phyloP scores from a whole-genome alignment of 2,888 invertebrate species.

The Esperia sulphurella region DNA sequence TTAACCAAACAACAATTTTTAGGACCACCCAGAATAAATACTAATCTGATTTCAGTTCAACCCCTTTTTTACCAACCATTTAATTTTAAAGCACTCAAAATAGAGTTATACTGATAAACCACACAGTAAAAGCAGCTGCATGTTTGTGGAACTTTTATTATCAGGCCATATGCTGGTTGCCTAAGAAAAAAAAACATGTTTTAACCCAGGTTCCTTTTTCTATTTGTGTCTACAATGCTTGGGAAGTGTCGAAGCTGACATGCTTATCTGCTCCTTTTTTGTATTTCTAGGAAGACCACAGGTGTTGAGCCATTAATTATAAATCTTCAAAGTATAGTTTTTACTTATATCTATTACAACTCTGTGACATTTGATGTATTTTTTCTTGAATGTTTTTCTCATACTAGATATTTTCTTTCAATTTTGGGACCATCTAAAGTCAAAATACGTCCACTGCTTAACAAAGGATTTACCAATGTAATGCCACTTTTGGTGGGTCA shows the following conservation, averaged over 20 bases:
- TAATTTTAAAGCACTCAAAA: slow-evolving; percentile 13
- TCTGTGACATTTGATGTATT: no score
- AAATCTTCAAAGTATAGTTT: not conserved
- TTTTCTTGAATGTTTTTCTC: no score
- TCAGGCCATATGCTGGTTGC: slow-evolving; percentile 10
- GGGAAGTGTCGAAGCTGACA: slow-evolving; percentile 9
- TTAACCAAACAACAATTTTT: not conserved
- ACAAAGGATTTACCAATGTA: no score
- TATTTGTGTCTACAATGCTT: slow-evolving; percentile 9
- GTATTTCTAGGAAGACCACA: not conserved
- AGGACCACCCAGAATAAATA: slow-evolving; percentile 7
- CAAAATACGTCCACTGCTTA: no score
- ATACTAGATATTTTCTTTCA: no score
- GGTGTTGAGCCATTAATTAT: slow-evolving; percentile 2
- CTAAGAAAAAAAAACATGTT: slow-evolving; percentile 3
- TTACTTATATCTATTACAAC: no score
- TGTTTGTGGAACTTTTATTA: slow-evolving; percentile 11
- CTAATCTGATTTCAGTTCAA: not conserved
- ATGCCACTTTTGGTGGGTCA: no score
- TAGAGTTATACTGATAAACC: slow-evolving; percentile 20
- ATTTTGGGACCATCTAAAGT: no score
- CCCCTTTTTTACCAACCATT: slow-evolving; percentile 7
- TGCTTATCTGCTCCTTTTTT: slow-evolving; percentile 2
- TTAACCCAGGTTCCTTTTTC: slow-evolving; percentile 4
- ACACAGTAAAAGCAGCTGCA: slow-evolving; percentile 16